Evolutionary conservation across 2,797 vertebrate species (phyloP), one percentile per base, ranked within the genome.

Genomic region (Premnoplex brunnescens): DNA sequence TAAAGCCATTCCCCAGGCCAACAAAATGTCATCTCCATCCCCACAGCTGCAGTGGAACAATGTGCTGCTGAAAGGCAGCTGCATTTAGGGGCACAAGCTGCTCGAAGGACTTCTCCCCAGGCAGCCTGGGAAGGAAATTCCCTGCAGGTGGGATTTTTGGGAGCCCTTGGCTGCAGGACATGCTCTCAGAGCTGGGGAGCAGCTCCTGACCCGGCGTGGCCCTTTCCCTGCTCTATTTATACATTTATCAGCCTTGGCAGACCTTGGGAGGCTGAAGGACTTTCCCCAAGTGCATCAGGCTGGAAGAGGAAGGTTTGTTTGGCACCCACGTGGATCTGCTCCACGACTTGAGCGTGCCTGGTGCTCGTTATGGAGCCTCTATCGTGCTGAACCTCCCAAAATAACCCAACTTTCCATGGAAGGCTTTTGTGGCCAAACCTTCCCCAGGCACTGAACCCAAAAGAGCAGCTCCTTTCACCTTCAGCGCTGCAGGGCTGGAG

Each of bases 41-140:
- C 17, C 34, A 4, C 66, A 44, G 86, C 60, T 51, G 51, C 37
- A 62, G 75, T 3, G n/a, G 36, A 80, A 86, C 76, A 48, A 71
- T 48, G 83, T 15, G 80, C 85, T 64, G 89, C 86, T 75, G 95
- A 67, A 81, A 95, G 24, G 49, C 32, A 86, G 80, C 36, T 55
- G 51, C 18, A 26, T 55, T 51, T 18, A 43, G 76, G 92, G 85
- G 77, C 14, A 37, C 51, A 5, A 81, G 48, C 73, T 16, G 69
- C 12, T 14, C 36, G 9, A 32, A 84, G 69, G 52, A 26, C 67
- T 77, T 52, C 77, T 48, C 28, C 39, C 12, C 9, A 7, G 56
- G 60, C 80, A 84, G 67, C 18, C 69, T 63, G 91, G 76, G 84
- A 26, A 74, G 87, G 84, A 52, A 77, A 86, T 55, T 72, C 93